A percentile compares a stretch with the other conserved stretches of the same genome.
Conservation (phyloP, 1,140 invertebrate genomes). For the Coenobita brevimanus region DNA sequence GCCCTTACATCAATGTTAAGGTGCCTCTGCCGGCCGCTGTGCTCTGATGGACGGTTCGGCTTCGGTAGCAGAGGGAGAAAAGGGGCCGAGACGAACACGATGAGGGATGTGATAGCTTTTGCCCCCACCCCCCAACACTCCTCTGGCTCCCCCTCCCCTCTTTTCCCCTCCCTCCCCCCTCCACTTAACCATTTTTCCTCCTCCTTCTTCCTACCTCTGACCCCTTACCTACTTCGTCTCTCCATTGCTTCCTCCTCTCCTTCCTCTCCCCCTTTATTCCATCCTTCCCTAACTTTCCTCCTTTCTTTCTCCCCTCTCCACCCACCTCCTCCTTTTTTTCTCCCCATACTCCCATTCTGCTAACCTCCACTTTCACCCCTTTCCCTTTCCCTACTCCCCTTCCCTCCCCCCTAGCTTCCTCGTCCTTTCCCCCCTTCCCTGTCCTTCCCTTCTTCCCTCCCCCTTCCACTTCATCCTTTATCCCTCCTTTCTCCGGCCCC, state of each 20-base stretch:
- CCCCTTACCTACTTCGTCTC: neutral
- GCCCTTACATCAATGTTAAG: neutral
- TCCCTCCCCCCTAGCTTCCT: neutral
- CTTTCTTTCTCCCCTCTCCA: neutral
- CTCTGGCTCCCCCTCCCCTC: neutral
- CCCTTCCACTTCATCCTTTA: neutral
- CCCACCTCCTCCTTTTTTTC: neutral
- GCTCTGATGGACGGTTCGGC: too few relatives aligned
- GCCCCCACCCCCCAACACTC: neutral
- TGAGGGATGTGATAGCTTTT: neutral
- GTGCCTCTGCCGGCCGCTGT: neutral
- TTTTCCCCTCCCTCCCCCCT: conserved; percentile 1
- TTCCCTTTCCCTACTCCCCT: conserved; percentile 3
- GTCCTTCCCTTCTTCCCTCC: neutral
- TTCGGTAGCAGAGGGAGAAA: too few relatives aligned
- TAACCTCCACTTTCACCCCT: neutral
- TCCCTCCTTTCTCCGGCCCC: neutral
- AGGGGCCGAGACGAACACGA: neutral
- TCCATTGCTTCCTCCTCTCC: neutral
- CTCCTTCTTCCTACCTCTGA: neutral
- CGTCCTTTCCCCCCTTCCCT: neutral
- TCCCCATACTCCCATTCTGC: neutral
- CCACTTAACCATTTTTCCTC: neutral
- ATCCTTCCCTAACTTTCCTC: neutral
- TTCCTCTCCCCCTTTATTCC: neutral